A percentile compares a stretch with the other conserved stretches of the same genome.
Conservation (phyloP, 2,113 vertebrate species). For the Accipiter cooperii region DNA sequence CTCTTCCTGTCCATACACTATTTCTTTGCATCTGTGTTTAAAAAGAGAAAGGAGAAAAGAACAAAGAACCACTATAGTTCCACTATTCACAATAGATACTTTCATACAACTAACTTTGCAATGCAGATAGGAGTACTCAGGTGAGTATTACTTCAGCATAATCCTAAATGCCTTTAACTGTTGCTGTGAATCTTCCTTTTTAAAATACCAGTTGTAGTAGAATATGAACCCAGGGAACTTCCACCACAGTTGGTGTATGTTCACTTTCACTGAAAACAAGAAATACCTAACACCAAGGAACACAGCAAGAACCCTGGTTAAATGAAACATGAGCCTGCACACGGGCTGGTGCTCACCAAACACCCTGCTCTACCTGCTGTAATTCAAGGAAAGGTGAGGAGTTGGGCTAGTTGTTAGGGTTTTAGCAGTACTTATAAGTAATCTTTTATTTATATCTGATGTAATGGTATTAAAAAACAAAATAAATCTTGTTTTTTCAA, state of each 20-base stretch:
- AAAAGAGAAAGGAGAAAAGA: not conserved
- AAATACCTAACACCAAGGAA: too few species aligned
- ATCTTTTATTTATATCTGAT: not conserved
- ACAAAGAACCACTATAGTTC: not conserved
- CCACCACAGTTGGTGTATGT: rapidly evolving
- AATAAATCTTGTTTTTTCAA: not conserved
- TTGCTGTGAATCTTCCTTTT: not conserved
- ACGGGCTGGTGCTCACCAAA: too few species aligned
- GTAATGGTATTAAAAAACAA: not conserved
- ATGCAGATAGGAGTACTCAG: not conserved
- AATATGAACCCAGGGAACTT: too few species aligned
- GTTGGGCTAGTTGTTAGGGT: too few species aligned
- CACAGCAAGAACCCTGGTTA: not conserved
- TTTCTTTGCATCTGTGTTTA: not conserved
- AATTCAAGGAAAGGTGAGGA: too few species aligned
- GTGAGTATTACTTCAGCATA: too few species aligned
- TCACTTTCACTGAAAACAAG: too few species aligned
- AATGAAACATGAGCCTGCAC: rapidly evolving
- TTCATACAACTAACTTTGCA: too few species aligned
- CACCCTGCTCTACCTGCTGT: not conserved
- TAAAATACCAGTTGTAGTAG: not conserved
- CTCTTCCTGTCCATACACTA: not conserved
- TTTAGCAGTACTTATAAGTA: not conserved
- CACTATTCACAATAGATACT: not conserved
- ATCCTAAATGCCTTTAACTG: not conserved